These are phyloP conservation scores for Philereme vetulata DNA, from an alignment of 2,888 invertebrate species.

Conservation along the genomic window DNA sequence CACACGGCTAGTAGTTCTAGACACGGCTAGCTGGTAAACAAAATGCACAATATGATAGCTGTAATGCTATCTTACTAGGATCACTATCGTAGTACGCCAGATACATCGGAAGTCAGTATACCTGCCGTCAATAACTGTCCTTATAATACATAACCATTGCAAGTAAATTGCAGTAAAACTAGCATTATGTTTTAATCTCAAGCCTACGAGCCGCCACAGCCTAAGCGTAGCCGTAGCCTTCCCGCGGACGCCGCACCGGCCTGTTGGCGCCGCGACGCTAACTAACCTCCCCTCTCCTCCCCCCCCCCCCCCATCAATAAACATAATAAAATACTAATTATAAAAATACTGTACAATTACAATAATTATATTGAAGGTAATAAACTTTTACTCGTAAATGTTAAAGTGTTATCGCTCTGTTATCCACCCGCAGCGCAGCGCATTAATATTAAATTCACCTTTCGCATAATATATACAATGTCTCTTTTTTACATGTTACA, in stretches of 20 bases:
- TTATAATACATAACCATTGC: constrained; percentile 77
- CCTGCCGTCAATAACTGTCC: constrained; percentile 71
- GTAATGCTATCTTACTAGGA: too few relatives aligned
- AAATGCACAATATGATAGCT: too few relatives aligned
- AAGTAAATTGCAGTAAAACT: constrained; percentile 75
- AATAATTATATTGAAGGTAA: constrained; percentile 77
- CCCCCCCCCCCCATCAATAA: constrained; percentile 51
- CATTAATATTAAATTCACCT: constrained; percentile 76
- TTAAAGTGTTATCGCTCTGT: constrained; percentile 70
- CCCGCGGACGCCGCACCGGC: constrained; percentile 12
- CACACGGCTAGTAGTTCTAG: too few relatives aligned
- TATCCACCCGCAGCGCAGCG: constrained; percentile 62
- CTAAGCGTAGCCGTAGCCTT: constrained; percentile 8
- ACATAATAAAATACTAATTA: constrained; percentile 79
- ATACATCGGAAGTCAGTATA: constrained; percentile 80
- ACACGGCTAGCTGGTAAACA: too few relatives aligned
- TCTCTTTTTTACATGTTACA: constrained; percentile 76
- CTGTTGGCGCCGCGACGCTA: constrained; percentile 36
- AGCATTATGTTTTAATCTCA: constrained; percentile 76
- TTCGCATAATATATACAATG: constrained; percentile 80
- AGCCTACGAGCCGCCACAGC: constrained; percentile 48
- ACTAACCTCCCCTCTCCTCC: too few relatives aligned
- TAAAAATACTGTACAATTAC: constrained; percentile 83
- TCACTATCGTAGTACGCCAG: constrained; percentile 36
- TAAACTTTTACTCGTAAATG: constrained; percentile 72